Evolutionary conservation across 2,113 vertebrate species (phyloP).

Genomic region (Cyprinodon variegatus): DNA sequence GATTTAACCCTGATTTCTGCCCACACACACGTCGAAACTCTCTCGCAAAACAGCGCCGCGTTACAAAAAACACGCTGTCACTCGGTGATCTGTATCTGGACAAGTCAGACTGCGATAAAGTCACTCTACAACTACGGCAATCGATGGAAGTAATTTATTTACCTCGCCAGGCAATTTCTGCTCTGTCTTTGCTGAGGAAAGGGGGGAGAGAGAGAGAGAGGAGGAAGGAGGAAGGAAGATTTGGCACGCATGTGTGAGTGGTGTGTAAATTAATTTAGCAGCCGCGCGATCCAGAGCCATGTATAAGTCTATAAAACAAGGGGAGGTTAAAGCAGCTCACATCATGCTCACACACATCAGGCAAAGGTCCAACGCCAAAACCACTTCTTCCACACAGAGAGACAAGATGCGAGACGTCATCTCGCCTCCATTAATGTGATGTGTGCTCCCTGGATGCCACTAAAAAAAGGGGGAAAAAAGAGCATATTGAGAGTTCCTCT

Average conservation of each 20-base stretch:
- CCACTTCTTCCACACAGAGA: slow-evolving; percentile 63
- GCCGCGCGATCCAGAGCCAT: slow-evolving; percentile 74
- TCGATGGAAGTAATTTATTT: slow-evolving; percentile 86
- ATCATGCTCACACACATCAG: slow-evolving; percentile 71
- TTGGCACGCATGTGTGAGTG: slow-evolving; percentile 74
- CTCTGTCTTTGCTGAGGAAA: slow-evolving; percentile 69
- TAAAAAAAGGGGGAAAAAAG: slow-evolving; percentile 50
- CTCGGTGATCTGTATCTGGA: slow-evolving; percentile 76
- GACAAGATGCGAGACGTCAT: slow-evolving; percentile 67
- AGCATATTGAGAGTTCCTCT: slow-evolving; percentile 60
- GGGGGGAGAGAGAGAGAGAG: slow-evolving; percentile 35
- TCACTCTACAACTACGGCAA: slow-evolving; percentile 80
- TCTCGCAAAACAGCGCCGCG: slow-evolving; percentile 41
- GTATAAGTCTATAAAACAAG: slow-evolving; percentile 81
- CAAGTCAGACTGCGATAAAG: slow-evolving; percentile 82
- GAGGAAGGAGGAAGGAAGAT: slow-evolving; percentile 49
- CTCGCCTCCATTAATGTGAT: slow-evolving; percentile 68
- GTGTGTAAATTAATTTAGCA: slow-evolving; percentile 81
- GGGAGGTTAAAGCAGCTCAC: slow-evolving; percentile 76
- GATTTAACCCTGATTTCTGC: slow-evolving; percentile 63
- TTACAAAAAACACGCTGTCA: slow-evolving; percentile 70
- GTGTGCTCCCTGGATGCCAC: slow-evolving; percentile 69
- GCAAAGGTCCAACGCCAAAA: slow-evolving; percentile 71
- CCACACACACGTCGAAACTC: background rate
- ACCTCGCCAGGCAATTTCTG: slow-evolving; percentile 77